A percentile compares a stretch with the other conserved stretches of the same genome.
phyloP scores from a whole-genome alignment of 2,888 invertebrate species.

The Yponomeuta malinellus region DNA sequence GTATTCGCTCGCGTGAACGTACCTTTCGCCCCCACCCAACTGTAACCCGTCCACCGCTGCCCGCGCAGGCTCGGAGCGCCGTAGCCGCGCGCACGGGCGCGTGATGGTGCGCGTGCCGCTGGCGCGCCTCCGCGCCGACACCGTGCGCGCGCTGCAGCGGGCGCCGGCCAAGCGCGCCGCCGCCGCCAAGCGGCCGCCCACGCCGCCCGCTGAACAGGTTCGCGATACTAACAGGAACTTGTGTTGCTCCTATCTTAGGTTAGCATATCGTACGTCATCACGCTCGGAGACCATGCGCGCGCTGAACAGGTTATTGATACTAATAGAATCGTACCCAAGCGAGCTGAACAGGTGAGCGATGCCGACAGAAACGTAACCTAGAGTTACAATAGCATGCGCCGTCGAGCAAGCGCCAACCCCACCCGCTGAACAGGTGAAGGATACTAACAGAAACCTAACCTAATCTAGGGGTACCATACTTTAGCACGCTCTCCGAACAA shows the following conservation, averaged over 20 bases:
- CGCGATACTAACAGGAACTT: not conserved
- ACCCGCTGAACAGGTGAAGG: no score
- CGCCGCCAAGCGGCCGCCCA: not conserved
- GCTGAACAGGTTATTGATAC: not conserved
- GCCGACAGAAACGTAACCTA: no score
- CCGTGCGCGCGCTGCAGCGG: conserved; percentile 17
- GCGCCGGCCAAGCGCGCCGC: not conserved
- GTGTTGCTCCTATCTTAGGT: not conserved
- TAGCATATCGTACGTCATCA: not conserved
- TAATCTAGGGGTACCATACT: no score
- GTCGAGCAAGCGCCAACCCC: no score
- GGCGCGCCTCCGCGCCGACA: conserved; percentile 10
- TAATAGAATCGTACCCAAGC: no score
- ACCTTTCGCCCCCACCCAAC: not conserved
- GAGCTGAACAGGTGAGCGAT: no score
- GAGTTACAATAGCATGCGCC: no score
- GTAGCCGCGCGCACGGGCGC: conserved; percentile 10
- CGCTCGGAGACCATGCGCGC: not conserved
- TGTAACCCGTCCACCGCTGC: not conserved
- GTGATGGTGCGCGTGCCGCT: conserved; percentile 15
- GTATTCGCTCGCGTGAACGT: no score
- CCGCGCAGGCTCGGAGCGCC: conserved; percentile 17
- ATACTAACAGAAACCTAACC: no score
- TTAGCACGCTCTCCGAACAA: no score
- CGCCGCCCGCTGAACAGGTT: conserved; percentile 10